Conservation (phyloP, 92 coral and sea anemone genomes). For the Desmophyllum pertusum region DNA sequence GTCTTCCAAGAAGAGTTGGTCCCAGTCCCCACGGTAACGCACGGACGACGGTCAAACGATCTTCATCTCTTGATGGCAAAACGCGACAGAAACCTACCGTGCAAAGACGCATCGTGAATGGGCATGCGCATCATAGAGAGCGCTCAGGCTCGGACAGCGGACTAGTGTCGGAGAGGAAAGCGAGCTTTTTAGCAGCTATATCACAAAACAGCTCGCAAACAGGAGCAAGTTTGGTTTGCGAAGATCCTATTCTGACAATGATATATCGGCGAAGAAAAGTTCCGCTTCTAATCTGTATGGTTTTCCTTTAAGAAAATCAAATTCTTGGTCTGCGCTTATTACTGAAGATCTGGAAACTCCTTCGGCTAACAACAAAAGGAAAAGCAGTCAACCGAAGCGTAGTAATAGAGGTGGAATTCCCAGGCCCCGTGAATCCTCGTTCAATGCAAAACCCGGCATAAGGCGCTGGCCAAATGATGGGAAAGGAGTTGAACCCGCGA, state of each 20-base stretch:
- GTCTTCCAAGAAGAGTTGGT: slow-evolving; percentile 72
- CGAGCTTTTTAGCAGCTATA: slow-evolving; percentile 16
- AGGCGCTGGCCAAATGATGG: slow-evolving; percentile 31
- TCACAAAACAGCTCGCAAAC: slow-evolving; percentile 3
- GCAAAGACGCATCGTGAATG: slow-evolving; percentile 49
- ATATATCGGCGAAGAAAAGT: slow-evolving; percentile 60
- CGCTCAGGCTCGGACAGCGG: slow-evolving; percentile 27
- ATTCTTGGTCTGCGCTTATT: slow-evolving; percentile 81
- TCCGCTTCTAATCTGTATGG: slow-evolving; percentile 32
- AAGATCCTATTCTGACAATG: slow-evolving; percentile 81
- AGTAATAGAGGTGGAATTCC: neutral
- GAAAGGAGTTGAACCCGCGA: slow-evolving; percentile 8
- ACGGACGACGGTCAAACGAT: slow-evolving; percentile 81
- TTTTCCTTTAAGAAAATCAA: slow-evolving; percentile 70
- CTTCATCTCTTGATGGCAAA: slow-evolving; percentile 89
- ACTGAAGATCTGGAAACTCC: slow-evolving; percentile 55
- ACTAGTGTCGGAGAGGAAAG: slow-evolving; percentile 19
- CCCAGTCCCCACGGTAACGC: slow-evolving; percentile 60
- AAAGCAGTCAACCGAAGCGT: slow-evolving; percentile 4
- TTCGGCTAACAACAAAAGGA: slow-evolving; percentile 34
- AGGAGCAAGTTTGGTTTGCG: slow-evolving; percentile 40
- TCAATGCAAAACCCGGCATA: slow-evolving; percentile 6
- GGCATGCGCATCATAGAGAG: slow-evolving; percentile 20
- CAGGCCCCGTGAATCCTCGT: slow-evolving; percentile 15
- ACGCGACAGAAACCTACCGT: slow-evolving; percentile 67